A percentile compares a stretch with the other conserved stretches of the same genome.
Evolutionary conservation across 2,113 vertebrate genomes (phyloP).

Genomic region (Holacanthus passer): DNA sequence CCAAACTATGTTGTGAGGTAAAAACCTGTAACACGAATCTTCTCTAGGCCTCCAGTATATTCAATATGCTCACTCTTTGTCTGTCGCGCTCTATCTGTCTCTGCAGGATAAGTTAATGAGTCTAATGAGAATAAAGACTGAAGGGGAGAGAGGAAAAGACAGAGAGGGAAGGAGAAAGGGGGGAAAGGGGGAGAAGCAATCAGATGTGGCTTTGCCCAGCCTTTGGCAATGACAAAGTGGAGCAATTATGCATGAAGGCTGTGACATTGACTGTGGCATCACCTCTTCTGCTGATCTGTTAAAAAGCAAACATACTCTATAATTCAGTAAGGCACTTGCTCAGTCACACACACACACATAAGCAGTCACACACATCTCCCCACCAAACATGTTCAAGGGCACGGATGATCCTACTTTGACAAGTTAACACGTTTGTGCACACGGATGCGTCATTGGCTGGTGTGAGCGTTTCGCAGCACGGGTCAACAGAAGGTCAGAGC

Average conservation of each 20-base stretch:
- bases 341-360: slow-evolving; percentile 21
- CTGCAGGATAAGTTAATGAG: slow-evolving; percentile 76
- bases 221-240: slow-evolving; percentile 81
- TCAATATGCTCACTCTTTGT: slow-evolving; percentile 48
- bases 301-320: slow-evolving; percentile 77
- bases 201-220: slow-evolving; percentile 68
- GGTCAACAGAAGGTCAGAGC: slow-evolving; percentile 62
- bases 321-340: slow-evolving; percentile 55
- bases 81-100: slow-evolving; percentile 47
- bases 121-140: slow-evolving; percentile 73
- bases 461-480: slow-evolving; percentile 29
- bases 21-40: slow-evolving; percentile 31
- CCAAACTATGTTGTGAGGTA: background rate
- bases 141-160: slow-evolving; percentile 35
- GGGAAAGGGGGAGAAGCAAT: slow-evolving; percentile 45
- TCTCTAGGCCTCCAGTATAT: slow-evolving; percentile 6
- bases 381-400: slow-evolving; percentile 61
- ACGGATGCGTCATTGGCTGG: background rate
- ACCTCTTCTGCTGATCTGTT: slow-evolving; percentile 80
- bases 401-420: slow-evolving; percentile 56
- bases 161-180: slow-evolving; percentile 40
- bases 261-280: slow-evolving; percentile 79
- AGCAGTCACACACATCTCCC: background rate
- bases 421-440: slow-evolving; percentile 47
- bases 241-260: slow-evolving; percentile 83